Percentiles rank a stretch among this genome's conserved stretches.
Evolutionary conservation across 2,888 invertebrate species (phyloP).

Genomic region (Lissocephala sabroskyi): DNA sequence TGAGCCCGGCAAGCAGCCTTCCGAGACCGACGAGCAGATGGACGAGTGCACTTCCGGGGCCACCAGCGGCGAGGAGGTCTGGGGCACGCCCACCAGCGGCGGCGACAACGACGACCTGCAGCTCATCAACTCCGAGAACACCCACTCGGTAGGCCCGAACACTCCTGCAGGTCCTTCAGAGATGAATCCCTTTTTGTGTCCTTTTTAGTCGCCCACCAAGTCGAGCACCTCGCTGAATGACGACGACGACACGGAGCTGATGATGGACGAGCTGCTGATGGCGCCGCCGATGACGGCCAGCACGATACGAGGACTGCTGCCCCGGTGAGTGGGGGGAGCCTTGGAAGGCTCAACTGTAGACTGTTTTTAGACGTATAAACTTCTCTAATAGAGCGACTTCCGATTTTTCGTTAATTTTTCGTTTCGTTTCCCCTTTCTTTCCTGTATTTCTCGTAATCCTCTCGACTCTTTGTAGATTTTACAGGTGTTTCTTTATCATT

Average conservation of each 20-base stretch:
- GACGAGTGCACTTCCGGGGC: conserved; percentile 86
- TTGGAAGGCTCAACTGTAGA: too few species aligned
- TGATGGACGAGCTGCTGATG: conserved; percentile 87
- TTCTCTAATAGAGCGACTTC: neutral
- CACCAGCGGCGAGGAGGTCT: conserved; percentile 88
- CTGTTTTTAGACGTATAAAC: too few species aligned
- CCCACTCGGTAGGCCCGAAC: conserved; percentile 76
- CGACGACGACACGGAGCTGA: conserved; percentile 84
- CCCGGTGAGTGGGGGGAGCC: conserved; percentile 78
- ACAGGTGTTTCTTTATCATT: conserved; percentile 57
- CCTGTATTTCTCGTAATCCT: conserved; percentile 25
- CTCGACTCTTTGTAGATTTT: conserved; percentile 59
- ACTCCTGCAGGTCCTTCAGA: too few species aligned
- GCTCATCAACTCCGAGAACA: conserved; percentile 79
- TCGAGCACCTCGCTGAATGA: conserved; percentile 79
- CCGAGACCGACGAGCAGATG: conserved; percentile 77
- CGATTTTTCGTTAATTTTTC: conserved; percentile 2
- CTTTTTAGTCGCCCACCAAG: conserved; percentile 77
- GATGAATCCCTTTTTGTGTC: conserved; percentile 6
- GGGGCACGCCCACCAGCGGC: conserved; percentile 91
- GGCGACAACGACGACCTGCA: conserved; percentile 85
- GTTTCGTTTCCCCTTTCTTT: conserved; percentile 11
- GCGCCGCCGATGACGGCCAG: conserved; percentile 84
- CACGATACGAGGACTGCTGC: conserved; percentile 79
- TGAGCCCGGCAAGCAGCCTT: conserved; percentile 11